Evolutionary conservation across 2,113 vertebrate genomes (phyloP).

Genomic region (Loxodonta africana): DNA sequence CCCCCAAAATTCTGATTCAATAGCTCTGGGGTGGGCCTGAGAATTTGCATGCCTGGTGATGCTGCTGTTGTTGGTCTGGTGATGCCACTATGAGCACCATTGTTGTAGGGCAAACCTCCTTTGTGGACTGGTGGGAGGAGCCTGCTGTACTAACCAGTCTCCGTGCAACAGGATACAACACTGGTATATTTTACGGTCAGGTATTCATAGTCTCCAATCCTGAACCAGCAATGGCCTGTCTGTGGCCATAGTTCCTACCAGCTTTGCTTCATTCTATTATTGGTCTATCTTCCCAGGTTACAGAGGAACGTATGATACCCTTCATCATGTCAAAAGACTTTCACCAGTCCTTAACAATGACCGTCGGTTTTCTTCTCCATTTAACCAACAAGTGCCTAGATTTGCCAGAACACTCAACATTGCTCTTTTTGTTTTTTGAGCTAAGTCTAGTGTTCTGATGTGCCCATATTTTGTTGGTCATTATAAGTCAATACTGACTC

Average conservation of each 20-base stretch:
- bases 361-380: not conserved
- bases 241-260: not conserved
- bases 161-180: fast-evolving
- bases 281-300: not conserved
- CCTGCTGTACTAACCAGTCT: not conserved
- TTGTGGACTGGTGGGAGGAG: not conserved
- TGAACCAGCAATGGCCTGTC: not conserved
- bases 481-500: not conserved
- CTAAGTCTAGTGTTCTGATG: not conserved
- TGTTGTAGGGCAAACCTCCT: not conserved
- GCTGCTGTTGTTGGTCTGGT: not conserved
- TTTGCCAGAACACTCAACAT: not conserved
- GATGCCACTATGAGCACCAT: not conserved
- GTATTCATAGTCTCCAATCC: not conserved
- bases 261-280: not conserved
- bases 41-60: not conserved
- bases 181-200: no score
- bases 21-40: not conserved
- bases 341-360: not conserved
- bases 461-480: not conserved
- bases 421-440: not conserved
- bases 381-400: not conserved
- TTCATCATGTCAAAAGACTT: not conserved
- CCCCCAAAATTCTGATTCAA: not conserved
- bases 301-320: not conserved